phyloP scores from a whole-genome alignment of 2,888 invertebrate species.

The Itoplectis maculator region DNA sequence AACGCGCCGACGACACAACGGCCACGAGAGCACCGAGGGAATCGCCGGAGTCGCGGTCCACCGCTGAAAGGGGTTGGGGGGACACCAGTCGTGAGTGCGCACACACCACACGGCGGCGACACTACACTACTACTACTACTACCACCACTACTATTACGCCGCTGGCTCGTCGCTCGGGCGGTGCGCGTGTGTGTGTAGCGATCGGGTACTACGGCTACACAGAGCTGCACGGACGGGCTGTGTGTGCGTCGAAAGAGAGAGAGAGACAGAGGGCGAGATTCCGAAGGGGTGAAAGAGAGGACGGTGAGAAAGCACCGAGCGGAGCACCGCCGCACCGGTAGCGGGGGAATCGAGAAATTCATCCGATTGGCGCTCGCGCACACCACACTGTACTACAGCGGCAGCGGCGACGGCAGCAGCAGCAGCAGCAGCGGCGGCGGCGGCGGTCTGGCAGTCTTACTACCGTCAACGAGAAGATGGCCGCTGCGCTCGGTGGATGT shows the following conservation, averaged over 20 bases:
- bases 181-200: background rate
- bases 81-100: slow-evolving; percentile 67
- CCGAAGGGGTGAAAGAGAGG: slow-evolving; percentile 43
- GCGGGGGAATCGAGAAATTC: slow-evolving; percentile 59
- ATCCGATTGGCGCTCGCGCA: slow-evolving; percentile 72
- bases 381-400: slow-evolving; percentile 69
- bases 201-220: background rate
- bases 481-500: slow-evolving; percentile 92
- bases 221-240: too few species aligned
- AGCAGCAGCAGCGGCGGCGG: background rate
- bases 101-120: slow-evolving; percentile 29
- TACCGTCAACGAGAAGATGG: slow-evolving; percentile 91
- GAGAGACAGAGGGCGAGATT: background rate
- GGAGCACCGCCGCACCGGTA: slow-evolving; percentile 13
- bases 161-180: too few species aligned
- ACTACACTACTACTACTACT: too few species aligned
- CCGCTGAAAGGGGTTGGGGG: slow-evolving; percentile 71
- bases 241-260: background rate
- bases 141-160: too few species aligned
- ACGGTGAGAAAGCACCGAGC: slow-evolving; percentile 30
- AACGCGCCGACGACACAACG: too few species aligned
- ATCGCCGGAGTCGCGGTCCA: slow-evolving; percentile 37
- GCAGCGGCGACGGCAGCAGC: slow-evolving; percentile 23
- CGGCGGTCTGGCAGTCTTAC: slow-evolving; percentile 66
- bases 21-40: background rate